Evolutionary conservation across 2,888 invertebrate species (phyloP).

Genomic region (Phyllotreta cruciferae): DNA sequence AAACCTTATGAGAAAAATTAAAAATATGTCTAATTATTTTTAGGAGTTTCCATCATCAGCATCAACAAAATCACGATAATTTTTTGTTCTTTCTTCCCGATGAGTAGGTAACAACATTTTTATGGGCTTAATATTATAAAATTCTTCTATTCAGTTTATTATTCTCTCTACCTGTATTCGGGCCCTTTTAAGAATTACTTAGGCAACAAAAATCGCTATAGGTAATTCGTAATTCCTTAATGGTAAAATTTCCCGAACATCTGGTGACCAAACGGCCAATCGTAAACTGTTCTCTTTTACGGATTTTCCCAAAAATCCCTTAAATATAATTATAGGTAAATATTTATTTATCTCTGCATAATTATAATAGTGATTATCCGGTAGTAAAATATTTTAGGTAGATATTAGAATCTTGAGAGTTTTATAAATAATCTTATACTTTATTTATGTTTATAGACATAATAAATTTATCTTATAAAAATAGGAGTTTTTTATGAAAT

Average conservation of each 20-base stretch:
- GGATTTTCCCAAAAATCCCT: slow-evolving; percentile 10
- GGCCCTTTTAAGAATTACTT: slow-evolving; percentile 6
- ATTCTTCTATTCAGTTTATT: background rate
- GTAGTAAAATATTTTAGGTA: too few relatives aligned
- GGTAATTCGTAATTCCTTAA: slow-evolving; percentile 13
- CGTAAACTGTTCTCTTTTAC: background rate
- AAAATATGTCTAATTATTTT: too few relatives aligned
- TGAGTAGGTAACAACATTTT: background rate
- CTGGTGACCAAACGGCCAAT: slow-evolving; percentile 24
- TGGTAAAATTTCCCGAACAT: slow-evolving; percentile 31
- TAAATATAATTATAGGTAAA: slow-evolving; percentile 1
- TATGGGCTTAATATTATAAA: background rate
- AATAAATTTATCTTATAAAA: too few relatives aligned
- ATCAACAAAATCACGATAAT: background rate
- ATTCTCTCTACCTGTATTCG: slow-evolving; percentile 10
- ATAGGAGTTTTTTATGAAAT: too few relatives aligned
- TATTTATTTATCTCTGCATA: too few relatives aligned
- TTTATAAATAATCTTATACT: too few relatives aligned
- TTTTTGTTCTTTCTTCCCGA: background rate
- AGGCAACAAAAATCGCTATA: background rate
- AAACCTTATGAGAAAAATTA: too few relatives aligned
- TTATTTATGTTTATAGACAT: too few relatives aligned
- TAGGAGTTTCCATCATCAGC: too few relatives aligned
- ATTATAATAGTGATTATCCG: too few relatives aligned
- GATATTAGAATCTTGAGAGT: too few relatives aligned